phyloP scores from a whole-genome alignment of 2,113 vertebrate genomes.

The Pomatostomus ruficeps region DNA sequence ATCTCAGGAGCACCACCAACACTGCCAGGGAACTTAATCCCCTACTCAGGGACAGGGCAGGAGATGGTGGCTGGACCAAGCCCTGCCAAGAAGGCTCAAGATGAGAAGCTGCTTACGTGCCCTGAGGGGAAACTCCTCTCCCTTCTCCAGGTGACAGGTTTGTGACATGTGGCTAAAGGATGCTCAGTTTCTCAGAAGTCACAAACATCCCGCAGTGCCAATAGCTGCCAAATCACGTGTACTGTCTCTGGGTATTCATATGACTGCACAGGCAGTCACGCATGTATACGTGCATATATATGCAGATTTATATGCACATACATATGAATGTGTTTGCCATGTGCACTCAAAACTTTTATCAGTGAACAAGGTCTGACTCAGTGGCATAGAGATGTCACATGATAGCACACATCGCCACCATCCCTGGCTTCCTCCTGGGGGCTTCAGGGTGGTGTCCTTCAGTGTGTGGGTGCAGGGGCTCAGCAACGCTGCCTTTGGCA shows the following conservation, averaged over 20 bases:
- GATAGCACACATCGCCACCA: fast-evolving
- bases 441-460: background rate
- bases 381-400: background rate
- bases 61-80: background rate
- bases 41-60: fast-evolving
- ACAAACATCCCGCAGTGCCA: background rate
- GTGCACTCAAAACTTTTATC: background rate
- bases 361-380: background rate
- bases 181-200: background rate
- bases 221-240: background rate
- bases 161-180: background rate
- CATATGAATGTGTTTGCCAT: fast-evolving
- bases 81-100: background rate
- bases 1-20: background rate
- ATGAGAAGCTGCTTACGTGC: background rate
- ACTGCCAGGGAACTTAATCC: background rate
- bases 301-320: no score
- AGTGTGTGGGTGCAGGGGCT: fast-evolving
- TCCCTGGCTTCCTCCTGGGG: background rate
- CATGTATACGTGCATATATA: fast-evolving
- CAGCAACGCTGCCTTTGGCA: background rate
- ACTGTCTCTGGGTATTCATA: fast-evolving
- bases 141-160: background rate
- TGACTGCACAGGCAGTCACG: background rate
- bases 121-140: background rate